These are phyloP conservation scores for Trachelus iudaicus DNA, from an alignment of 2,888 invertebrate species.

Conservation along the genomic window DNA sequence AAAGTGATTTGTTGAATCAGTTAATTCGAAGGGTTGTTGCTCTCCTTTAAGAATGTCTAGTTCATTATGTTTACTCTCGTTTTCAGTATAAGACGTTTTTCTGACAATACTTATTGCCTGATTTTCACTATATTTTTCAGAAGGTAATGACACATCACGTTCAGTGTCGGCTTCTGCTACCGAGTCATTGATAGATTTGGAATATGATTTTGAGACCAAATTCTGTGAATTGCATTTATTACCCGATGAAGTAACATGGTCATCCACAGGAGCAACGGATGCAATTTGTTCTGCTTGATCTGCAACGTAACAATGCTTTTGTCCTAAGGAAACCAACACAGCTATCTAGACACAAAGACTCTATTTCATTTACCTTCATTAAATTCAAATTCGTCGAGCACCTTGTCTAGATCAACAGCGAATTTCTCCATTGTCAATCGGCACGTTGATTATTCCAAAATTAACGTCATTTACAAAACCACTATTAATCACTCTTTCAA, in stretches of 20 bases:
- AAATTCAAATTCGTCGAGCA: conserved; percentile 85
- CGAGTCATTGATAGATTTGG: background rate
- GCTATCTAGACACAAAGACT: background rate
- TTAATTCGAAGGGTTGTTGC: background rate
- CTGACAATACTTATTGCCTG: background rate
- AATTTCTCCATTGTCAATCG: conserved; percentile 69
- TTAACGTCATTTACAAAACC: conserved; percentile 37
- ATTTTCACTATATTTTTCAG: background rate
- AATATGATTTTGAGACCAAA: background rate
- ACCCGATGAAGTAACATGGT: background rate
- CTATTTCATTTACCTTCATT: conserved; percentile 69
- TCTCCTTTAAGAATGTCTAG: conserved; percentile 3
- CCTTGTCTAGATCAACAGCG: conserved; percentile 83
- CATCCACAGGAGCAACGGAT: conserved; percentile 35
- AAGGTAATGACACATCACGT: background rate
- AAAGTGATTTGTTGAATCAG: conserved; percentile 52
- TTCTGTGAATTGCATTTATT: background rate
- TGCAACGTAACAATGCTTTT: conserved; percentile 30
- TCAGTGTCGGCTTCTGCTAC: background rate
- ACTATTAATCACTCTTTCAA: background rate
- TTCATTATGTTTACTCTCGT: conserved; percentile 30
- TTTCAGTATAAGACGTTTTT: background rate
- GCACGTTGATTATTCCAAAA: conserved; percentile 19
- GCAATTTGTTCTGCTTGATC: conserved; percentile 60
- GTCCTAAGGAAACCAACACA: background rate